Conservation (phyloP, 2,113 vertebrate species). For the Holacanthus passer region DNA sequence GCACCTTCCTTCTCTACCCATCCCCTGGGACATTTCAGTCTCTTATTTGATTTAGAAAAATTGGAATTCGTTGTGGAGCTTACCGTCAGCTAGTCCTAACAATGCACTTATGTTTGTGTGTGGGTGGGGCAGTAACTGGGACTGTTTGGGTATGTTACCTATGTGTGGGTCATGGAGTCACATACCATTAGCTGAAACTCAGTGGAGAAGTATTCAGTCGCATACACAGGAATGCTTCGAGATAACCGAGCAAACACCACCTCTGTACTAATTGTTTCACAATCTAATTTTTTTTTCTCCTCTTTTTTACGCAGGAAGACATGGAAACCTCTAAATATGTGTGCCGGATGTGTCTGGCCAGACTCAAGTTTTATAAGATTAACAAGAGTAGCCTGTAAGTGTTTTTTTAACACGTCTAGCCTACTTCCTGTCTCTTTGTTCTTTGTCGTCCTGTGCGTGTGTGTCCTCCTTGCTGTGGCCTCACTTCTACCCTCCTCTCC, state of each 20-base stretch:
- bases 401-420: constrained; percentile 43
- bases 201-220: constrained; percentile 4
- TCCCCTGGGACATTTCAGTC: constrained; percentile 36
- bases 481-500: constrained; percentile 72
- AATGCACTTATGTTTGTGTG: constrained; percentile 44
- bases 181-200: constrained; percentile 38
- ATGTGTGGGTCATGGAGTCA: constrained; percentile 33
- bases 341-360: constrained; percentile 95
- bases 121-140: not conserved
- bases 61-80: constrained; percentile 29
- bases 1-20: constrained; percentile 1
- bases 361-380: constrained; percentile 98
- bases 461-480: constrained; percentile 59
- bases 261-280: constrained; percentile 14
- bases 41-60: constrained; percentile 49
- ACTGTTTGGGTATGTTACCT: constrained; percentile 1
- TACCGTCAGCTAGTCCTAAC: constrained; percentile 26
- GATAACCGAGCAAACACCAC: constrained; percentile 18
- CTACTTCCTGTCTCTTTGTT: constrained; percentile 65
- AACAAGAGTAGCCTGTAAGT: constrained; percentile 98
- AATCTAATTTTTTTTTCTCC: constrained; percentile 33
- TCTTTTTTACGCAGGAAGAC: constrained; percentile 89
- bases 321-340: constrained; percentile 99
- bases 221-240: constrained; percentile 15
- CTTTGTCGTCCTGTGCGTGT: constrained; percentile 39